A percentile compares a stretch with the other conserved stretches of the same genome.
These are phyloP conservation scores for Plemyria rubiginata DNA, from an alignment of 2,888 invertebrate species.

Conservation along the genomic window DNA sequence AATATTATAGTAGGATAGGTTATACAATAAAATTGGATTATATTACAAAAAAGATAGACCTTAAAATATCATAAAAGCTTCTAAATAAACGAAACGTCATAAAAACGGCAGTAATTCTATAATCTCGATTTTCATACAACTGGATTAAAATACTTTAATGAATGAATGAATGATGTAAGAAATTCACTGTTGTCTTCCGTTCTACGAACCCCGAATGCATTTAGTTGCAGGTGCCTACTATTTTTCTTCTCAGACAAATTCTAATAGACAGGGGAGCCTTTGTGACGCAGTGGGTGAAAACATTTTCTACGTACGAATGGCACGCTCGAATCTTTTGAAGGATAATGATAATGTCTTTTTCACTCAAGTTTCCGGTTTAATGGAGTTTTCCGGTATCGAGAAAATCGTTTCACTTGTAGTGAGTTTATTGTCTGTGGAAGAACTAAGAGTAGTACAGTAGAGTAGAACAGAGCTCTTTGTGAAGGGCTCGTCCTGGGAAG, in stretches of 20 bases:
- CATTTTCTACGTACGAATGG: slow-evolving; percentile 36
- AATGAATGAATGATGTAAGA: slow-evolving; percentile 1
- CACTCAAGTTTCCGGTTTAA: slow-evolving; percentile 33
- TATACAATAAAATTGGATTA: no score
- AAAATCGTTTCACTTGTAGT: background rate
- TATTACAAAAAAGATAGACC: no score
- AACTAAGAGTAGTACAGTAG: no score
- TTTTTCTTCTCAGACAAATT: slow-evolving; percentile 78
- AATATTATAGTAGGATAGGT: no score
- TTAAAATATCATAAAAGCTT: no score
- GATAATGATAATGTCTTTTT: slow-evolving; percentile 42
- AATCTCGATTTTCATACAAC: background rate
- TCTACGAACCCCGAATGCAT: slow-evolving; percentile 62
- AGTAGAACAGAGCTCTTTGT: no score
- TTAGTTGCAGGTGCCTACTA: slow-evolving; percentile 81
- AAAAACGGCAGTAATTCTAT: no score
- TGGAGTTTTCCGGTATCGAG: slow-evolving; percentile 19
- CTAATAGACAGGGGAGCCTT: slow-evolving; percentile 61
- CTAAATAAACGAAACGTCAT: no score
- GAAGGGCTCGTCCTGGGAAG: no score
- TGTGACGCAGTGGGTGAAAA: slow-evolving; percentile 42
- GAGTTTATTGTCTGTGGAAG: background rate
- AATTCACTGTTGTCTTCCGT: slow-evolving; percentile 1
- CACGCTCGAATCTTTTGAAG: slow-evolving; percentile 33
- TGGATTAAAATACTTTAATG: background rate